Conservation (phyloP, 2,888 invertebrate genomes). For the Candidula unifasciata region DNA sequence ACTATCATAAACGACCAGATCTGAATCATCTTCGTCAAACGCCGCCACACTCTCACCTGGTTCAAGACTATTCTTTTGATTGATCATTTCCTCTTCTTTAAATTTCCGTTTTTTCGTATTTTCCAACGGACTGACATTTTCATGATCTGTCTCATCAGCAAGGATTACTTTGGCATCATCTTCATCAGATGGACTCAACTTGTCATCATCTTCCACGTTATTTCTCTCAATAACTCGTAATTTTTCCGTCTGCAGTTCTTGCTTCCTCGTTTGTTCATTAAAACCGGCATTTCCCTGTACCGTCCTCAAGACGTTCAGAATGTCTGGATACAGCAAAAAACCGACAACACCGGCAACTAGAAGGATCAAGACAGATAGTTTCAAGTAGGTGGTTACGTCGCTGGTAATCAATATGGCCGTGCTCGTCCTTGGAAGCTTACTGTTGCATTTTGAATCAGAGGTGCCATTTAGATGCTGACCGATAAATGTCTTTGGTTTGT, state of each 20-base stretch:
- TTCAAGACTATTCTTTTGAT: background rate
- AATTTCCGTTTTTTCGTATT: background rate
- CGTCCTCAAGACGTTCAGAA: slow-evolving; percentile 38
- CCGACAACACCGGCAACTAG: slow-evolving; percentile 44
- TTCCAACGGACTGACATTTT: background rate
- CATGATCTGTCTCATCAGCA: background rate
- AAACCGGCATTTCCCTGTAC: background rate
- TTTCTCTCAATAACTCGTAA: background rate
- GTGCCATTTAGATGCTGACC: background rate
- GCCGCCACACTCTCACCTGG: background rate
- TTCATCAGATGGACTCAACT: background rate
- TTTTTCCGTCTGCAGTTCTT: background rate
- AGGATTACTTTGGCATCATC: background rate
- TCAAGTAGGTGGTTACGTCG: background rate
- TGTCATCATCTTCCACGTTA: background rate
- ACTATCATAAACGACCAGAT: background rate
- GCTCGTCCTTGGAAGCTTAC: background rate
- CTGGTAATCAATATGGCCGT: background rate
- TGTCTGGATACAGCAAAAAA: slow-evolving; percentile 54
- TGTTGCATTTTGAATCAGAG: background rate
- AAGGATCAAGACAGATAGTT: slow-evolving; percentile 35
- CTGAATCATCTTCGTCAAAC: slow-evolving; percentile 13
- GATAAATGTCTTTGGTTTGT: background rate
- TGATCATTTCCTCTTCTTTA: background rate
- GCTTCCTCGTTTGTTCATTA: background rate